Base-by-base conservation (phyloP, 2,888 invertebrate species). In the Tiliacea aurago region DNA sequence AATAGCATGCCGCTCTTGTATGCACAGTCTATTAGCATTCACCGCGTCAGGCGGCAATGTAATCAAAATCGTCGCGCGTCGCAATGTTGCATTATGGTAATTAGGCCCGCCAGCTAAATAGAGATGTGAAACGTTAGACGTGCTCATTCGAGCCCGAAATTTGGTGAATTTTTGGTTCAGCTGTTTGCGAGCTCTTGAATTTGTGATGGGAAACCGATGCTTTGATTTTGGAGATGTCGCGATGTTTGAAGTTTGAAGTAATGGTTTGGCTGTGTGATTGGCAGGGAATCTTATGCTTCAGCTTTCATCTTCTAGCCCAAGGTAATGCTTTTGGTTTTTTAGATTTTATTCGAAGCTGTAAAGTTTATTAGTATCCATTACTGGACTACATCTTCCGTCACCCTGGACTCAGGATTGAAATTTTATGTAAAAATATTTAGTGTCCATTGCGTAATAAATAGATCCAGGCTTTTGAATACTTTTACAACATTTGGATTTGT, bases 71-170 rank as follows among this genome's bases (percentile, higher is more conserved):
- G 89, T 89, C 90, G 90, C 87, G 89, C 90, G 89, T 91, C 90
- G 90, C 93, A 90, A 90, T 92, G 93, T 92, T 91, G 93, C 93
- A 93, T 93, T 93, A 93, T 93, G 93, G 87, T 94, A 93, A 93
- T 93, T 91, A 92, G 88, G 83, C 87, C 86, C 87, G 87, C 71
- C 84, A 80, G 90, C 90, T 89, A 90, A 92, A 91, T 91, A 88
- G 92, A 90, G 88, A 88, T 86, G 89, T 90, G 90, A 90, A 89
- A 89, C 87, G 90, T 88, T 89, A 90, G 90, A 90, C 87, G 88
- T 88, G 89, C 86, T 89, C 89, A 85, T 85, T 88, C 70, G 79
- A 86, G 84, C 84, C 78, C 75, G 85, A 84, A 87, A 89, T 88
- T 88, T 78, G 72, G 81, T 62, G 63, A 76, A 83, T 86, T 87